Evolutionary conservation across 2,113 vertebrate species (phyloP).

Genomic region (Gallinago paraguaiae): DNA sequence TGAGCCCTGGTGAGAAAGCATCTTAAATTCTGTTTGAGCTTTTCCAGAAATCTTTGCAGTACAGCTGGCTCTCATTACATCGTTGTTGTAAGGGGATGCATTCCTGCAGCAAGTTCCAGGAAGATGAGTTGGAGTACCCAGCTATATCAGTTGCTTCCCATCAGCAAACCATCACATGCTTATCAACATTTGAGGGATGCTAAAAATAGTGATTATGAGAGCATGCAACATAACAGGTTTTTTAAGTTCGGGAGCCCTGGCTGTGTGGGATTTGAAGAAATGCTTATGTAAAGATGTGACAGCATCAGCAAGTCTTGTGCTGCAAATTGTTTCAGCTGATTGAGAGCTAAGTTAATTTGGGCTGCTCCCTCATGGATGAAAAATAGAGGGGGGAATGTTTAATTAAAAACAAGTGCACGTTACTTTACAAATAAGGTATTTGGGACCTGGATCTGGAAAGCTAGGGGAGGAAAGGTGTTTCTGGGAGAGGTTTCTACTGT

Average conservation of each 20-base stretch:
- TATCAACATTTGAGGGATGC: conserved; percentile 20
- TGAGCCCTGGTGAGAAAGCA: not conserved
- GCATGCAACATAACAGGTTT: not conserved
- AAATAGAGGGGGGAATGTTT: not conserved
- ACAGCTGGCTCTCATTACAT: not conserved
- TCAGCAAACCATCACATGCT: conserved; percentile 41
- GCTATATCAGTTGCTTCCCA: not conserved
- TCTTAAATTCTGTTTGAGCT: not conserved
- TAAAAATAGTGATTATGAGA: conserved; percentile 29
- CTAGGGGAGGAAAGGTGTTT: not conserved
- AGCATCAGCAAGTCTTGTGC: conserved; percentile 32
- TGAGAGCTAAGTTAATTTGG: conserved; percentile 5
- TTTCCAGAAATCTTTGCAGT: not conserved
- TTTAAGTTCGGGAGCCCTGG: conserved; percentile 39
- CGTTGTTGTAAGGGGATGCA: rapidly evolving
- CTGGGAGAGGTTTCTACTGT: not conserved
- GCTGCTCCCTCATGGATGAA: not conserved
- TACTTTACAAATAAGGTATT: not conserved
- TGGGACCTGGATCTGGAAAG: not conserved
- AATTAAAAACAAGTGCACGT: not conserved
- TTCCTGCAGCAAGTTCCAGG: not conserved
- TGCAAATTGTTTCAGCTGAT: conserved; percentile 33
- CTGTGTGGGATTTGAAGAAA: conserved; percentile 55
- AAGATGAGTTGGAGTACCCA: not conserved
- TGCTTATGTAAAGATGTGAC: conserved; percentile 44